Percentiles rank a stretch among this genome's conserved stretches.
These are phyloP conservation scores for Neopelma chrysocephalum DNA, from an alignment of 2,797 vertebrate species.

Conservation along the genomic window DNA sequence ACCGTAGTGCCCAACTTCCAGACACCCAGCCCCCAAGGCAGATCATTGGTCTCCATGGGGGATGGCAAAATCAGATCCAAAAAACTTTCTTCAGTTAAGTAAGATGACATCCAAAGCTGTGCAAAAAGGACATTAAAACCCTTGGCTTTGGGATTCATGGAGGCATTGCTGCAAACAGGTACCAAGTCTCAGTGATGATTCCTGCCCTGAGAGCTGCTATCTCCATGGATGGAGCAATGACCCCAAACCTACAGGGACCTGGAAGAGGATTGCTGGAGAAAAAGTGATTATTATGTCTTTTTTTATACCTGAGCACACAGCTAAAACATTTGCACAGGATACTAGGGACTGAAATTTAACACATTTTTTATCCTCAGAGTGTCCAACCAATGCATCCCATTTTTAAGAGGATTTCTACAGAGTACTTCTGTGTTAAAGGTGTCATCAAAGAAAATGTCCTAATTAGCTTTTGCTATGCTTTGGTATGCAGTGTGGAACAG, in stretches of 20 bases:
- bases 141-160: not conserved
- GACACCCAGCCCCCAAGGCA: fast-evolving
- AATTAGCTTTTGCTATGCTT: not conserved
- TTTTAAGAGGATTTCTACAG: not conserved
- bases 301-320: not conserved
- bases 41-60: fast-evolving
- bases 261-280: not conserved
- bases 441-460: not conserved
- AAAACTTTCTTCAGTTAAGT: not conserved
- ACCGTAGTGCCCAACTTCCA: not conserved
- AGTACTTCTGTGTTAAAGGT: not conserved
- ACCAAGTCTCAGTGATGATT: fast-evolving
- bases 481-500: not conserved
- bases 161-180: not conserved
- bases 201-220: not conserved
- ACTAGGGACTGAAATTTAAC: not conserved
- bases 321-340: not conserved
- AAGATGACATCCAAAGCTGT: not conserved
- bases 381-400: fast-evolving
- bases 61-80: not conserved
- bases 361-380: not conserved
- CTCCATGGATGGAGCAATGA: fast-evolving
- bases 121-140: not conserved
- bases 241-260: not conserved
- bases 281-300: not conserved